Base-by-base conservation (phyloP, 2,888 invertebrate species). In the Platycheirus rosarum region DNA sequence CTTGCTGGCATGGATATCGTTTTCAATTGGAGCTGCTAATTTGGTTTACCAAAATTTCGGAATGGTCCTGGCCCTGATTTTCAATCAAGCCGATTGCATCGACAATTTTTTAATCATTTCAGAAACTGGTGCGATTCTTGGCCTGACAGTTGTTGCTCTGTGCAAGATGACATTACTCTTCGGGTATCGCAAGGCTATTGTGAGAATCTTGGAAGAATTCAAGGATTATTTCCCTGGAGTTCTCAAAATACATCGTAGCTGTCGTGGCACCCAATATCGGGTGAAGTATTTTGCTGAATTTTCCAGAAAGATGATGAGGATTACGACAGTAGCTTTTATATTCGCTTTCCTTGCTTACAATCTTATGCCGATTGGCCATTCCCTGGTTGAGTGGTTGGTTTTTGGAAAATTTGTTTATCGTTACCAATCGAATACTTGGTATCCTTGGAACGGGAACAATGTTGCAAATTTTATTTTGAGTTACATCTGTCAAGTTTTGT, bases 341-440 rank as follows among this genome's bases (percentile, higher is more conserved):
- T 86, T 84, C 20, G 86, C 86, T 2, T 85, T 60, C 18, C n/a
- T 9, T 2, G 86, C 77, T 18, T 88, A 88, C 66, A 89, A 89
- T 49, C 4, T 66, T 0, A 26, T 87, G 14, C 89, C 89, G 0
- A 32, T 89, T 57, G 32, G 85, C 2, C 76, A 86, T 44, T 71
- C 87, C 0, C 0, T 86, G 13, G 87, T 86, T 18, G 87, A 89
- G 55, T 13, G 82, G 42, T 2, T 70, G 2, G n/a, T 63, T 2
- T 76, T 85, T 2, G 76, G 80, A 0, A 9, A 71, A 6, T 62
- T 87, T 4, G 75, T 51, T 9, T 87, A 85, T 66, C 86, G 85
- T 23, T 86, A 84, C 20, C 89, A 89, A 73, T 88, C 88, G 44
- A 86, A 87, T 51, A 88, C 89, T 11, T 89, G 89, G 89, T 89